Base-by-base conservation (phyloP, 2,797 vertebrate species). In the Myripristis murdjan region DNA sequence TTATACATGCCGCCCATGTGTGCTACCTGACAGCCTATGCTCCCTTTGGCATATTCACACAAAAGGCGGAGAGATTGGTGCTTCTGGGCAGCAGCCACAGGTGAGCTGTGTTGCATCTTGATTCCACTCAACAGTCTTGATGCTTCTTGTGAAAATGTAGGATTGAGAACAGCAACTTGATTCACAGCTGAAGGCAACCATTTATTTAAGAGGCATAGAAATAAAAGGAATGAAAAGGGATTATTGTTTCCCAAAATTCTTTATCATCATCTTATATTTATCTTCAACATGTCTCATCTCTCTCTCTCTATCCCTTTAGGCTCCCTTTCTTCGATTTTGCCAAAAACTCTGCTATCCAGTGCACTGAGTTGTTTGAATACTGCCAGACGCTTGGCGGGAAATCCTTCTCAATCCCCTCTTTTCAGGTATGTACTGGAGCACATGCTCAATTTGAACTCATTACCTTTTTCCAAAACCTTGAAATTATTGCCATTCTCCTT, bases 331-430 rank as follows among this genome's bases (percentile, higher is more conserved):
- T 80, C 70, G 80, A 83, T 77, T 99, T 98, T 77, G 95, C 95
- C 75, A 93, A 86, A 22, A 95, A 91, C 0, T 85, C 94, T 52
- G 92, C 90, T 48, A 96, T 99, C 89, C 97, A 95, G 82, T 91
- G 95, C 88, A 97, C 92, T 0, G 97, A 99, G 81, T 75, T 97
- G 82, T 96, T 96, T 0, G 97, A 98, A 72, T 98, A 97, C 77
- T 95, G 95, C 78, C 96, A 93, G 90, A 93, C 85, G 71, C 94
- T 98, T 16, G 91, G 85, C n/a, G 91, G 80, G 37, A 91, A 95
- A 5, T 22, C 59, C 33, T 90, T 91, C 75, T 93, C 92, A 79
- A 87, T 97, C 58, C 93, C 95, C 6, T 91, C 95, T 23, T 97
- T 98, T 87, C 96, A 98, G 97, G 97, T 98, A n/a, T n/a, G n/a